These are phyloP conservation scores for Setipinna tenuifilis DNA, from an alignment of 2,797 vertebrate genomes.

Conservation along the genomic window DNA sequence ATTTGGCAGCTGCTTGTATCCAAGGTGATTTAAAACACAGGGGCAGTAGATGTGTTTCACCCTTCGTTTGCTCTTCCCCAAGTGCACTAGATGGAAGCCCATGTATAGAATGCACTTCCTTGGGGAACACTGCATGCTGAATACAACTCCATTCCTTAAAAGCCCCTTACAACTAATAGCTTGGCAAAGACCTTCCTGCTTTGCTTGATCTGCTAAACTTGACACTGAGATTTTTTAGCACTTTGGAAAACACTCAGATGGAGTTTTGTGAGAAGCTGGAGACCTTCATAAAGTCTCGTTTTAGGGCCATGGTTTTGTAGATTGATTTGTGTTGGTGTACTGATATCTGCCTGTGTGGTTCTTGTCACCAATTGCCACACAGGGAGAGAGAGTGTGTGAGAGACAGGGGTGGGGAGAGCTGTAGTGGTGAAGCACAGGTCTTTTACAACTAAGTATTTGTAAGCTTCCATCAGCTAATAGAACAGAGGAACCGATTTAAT, in stretches of 20 bases:
- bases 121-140: not conserved
- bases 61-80: not conserved
- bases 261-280: not conserved
- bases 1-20: slow-evolving; percentile 21
- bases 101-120: not conserved
- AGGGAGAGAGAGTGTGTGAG: not conserved
- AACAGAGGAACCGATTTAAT: not conserved
- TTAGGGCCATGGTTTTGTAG: too few species aligned
- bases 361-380: not conserved
- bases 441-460: not conserved
- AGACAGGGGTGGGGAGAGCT: not conserved
- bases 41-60: not conserved
- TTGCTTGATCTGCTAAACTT: not conserved
- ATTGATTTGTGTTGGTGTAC: not conserved
- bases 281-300: not conserved
- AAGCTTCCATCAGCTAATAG: not conserved
- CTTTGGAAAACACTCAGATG: not conserved
- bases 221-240: not conserved
- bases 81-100: not conserved
- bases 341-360: not conserved
- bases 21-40: not conserved
- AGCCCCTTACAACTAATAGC: not conserved
- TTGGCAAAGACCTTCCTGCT: not conserved
- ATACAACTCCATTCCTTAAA: not conserved
- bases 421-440: not conserved